Evolutionary conservation across 1,140 invertebrate genomes (phyloP), one percentile per base, ranked within the genome.

Genomic region (Acromyrmex charruanus): DNA sequence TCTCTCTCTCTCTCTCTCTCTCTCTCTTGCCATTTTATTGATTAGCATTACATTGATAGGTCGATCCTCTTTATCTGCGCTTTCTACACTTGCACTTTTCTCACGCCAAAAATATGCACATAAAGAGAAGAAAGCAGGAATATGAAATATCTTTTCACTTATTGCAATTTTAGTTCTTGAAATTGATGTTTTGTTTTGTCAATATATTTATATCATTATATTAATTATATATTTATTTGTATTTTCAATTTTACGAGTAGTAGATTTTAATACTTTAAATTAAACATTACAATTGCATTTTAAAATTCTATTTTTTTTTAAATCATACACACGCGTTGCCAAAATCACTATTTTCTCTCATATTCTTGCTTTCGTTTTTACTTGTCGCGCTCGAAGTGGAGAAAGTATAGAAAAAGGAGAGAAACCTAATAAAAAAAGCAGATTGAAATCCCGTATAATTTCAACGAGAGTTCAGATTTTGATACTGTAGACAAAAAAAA

Each of bases 331-430:
- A 6, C 31, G 31, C 16, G 35, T 21, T 69, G 18, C 3, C 16
- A 69, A n/a, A 59, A 59, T 59, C 3, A 65, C 0, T 18, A n/a
- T 21, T 59, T 12, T 58, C 6, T 21, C 25, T 55, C 18, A 39
- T 53, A 39, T 59, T 59, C 31, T 75, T 59, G 58, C 51, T n/a
- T 75, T 35, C 16, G 2, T 6, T 39, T 21, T 10, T 21, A 35
- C 12, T 74, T 53, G 18, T 31, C 14, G 16, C 28, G 6, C 16
- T 35, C 9, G 3, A 59, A 58, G 53, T 55, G 72, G 28, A 58
- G 18, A 75, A 55, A 74, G 72, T 58, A 28, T 59, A 75, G 53
- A 59, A 58, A 75, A 59, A 74, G 16, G 49, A 72, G 21, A 72
- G 69, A 53, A 28, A 55, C 51, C 51, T 55, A 55, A 31, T 31